Evolutionary conservation across 2,797 vertebrate species (phyloP), one percentile per base, ranked within the genome.

Genomic region (Stomatorhinus walkeri): DNA sequence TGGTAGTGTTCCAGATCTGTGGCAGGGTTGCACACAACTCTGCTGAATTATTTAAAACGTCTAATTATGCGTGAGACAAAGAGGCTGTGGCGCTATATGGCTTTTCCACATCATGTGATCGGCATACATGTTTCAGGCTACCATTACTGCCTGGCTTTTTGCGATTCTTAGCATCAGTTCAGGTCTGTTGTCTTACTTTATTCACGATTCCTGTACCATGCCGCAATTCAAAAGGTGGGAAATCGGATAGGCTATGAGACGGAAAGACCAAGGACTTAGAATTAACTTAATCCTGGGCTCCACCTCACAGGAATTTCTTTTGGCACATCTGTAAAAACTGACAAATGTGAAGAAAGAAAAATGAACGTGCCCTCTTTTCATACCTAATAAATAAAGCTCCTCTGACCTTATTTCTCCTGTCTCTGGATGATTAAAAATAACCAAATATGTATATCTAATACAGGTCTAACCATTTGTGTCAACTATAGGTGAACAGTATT

Each of bases 21-120:
- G 49, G 54, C 88, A 89, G 49, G 84, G 56, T 46, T 49, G 19
- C 12, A 4, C 32, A 79, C n/a, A 9, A 49, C 43, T 72, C 61
- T 16, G n/a, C 49, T 72, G 88, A 86, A 87, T 54, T 64, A 59
- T 51, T 61, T 52, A 86, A 59, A 84, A 81, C 32, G 43, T 79
- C 64, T 59, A 81, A 83, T 87, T 32, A 48, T 59, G 24, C 36
- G 52, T 49, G 5, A 59, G 40, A 14, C 40, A 36, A 87, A 48
- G 32, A 56, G 61, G 40, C 10, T n/a, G 22, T 79, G 14, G 3
- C 2, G 6, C 51, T 46, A 52, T 19, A 14, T 5, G 51, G 52
- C 61, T 24, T 79, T 36, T 51, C 54, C 22, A 4, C 14, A 22
- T n/a, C 43, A 54, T 54, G 61, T 40, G 48, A 46, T 59, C 10